Conservation (phyloP, 2,797 vertebrate species). For the Choloepus didactylus region DNA sequence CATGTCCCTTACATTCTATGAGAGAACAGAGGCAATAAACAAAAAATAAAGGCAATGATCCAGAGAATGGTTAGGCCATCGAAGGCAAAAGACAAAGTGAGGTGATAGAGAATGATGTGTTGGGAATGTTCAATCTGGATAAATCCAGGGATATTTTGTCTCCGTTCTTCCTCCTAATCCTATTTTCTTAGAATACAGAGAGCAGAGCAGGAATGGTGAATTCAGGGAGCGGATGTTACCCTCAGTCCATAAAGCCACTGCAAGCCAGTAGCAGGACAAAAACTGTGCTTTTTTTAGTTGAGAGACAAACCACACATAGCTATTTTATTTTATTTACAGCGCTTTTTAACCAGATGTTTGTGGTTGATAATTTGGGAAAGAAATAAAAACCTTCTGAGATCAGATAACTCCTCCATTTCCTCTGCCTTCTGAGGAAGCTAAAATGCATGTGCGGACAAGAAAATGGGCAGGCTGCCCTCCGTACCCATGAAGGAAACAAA, state of each 20-base stretch:
- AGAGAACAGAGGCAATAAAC: background rate
- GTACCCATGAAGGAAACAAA: conserved; percentile 3
- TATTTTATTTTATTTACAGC: conserved; percentile 3
- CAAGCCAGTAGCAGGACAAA: background rate
- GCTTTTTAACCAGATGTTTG: background rate
- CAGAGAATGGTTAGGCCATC: background rate
- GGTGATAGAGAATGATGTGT: background rate
- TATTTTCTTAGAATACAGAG: background rate
- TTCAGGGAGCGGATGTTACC: background rate
- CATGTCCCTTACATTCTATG: background rate
- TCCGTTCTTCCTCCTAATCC: background rate
- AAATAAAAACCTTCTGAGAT: conserved; percentile 38
- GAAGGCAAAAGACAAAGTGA: background rate
- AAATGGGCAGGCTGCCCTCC: background rate
- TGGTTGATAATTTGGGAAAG: conserved; percentile 5
- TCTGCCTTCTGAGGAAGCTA: conserved; percentile 31
- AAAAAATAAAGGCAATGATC: background rate
- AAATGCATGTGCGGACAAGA: conserved; percentile 14
- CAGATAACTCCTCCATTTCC: background rate
- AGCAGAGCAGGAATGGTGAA: background rate
- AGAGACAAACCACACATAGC: background rate
- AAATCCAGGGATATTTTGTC: background rate
- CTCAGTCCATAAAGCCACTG: background rate
- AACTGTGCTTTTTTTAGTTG: background rate
- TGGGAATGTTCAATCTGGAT: background rate